Base-by-base conservation (phyloP, 2,797 vertebrate species). In the Malacoctenus gilli region DNA sequence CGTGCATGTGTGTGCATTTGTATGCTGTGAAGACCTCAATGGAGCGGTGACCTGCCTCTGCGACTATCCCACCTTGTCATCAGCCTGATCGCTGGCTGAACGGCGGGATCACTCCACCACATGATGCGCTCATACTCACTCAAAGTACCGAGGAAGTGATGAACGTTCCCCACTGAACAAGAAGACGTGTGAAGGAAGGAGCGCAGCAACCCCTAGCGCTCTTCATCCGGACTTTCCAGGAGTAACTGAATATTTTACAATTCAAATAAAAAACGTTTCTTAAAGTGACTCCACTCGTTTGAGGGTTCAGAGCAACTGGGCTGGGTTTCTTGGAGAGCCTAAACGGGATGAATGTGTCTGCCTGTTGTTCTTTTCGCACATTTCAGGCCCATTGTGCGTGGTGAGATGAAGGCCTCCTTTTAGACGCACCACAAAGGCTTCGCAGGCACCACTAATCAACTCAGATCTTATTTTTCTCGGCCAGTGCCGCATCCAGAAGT, bases 231-330 rank as follows among this genome's bases (percentile, higher is more conserved):
- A 52, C 25, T 28, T 43, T 67, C 31, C 30, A 11, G 13, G 18
- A 78, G 8, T 77, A 54, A 79, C 56, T 69, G 44, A 85, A 42
- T 63, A 72, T 60, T 75, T 56, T 28, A 63, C 49, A 19, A 18
- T 64, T 65, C 18, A 81, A 88, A 87, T 87, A 87, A 89, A 89
- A n/a, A 22, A 9, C 62, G 18, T 80, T 84, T 81, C 46, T 60
- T 73, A 57, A 68, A 75, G 50, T 41, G 49, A 48, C 31, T 67
- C 21, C 35, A 20, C 20, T 72, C 16, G 61, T 80, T 80, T 39
- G 11, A 23, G 15, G 23, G 31, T 51, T 62, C 40, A 54, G 37
- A 74, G 21, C 46, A 52, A 46, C n/a, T n/a, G n/a, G 15, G 11
- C 53, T 34, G 22, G 23, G 47, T 47, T 66, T 75, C 50, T 59